Conservation (phyloP, 2,888 invertebrate genomes). For the Bedellia somnulentella region DNA sequence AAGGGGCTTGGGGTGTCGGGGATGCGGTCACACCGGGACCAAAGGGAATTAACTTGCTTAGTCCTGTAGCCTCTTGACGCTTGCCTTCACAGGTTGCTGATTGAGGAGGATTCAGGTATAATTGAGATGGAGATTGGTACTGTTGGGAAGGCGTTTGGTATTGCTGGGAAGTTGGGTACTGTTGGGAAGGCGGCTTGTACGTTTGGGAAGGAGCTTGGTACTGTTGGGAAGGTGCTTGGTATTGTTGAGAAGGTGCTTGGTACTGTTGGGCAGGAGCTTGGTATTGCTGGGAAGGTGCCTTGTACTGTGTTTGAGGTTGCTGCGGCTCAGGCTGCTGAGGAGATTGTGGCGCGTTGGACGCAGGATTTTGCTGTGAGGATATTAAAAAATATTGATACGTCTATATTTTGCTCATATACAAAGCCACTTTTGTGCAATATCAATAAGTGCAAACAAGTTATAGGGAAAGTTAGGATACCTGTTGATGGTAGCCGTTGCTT, state of each 20-base stretch:
- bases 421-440: not conserved
- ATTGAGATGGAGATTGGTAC: slow-evolving; percentile 10
- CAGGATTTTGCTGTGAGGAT: slow-evolving; percentile 39
- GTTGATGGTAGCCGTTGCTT: slow-evolving; percentile 65
- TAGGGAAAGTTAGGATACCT: slow-evolving; percentile 44
- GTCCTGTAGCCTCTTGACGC: slow-evolving; percentile 37
- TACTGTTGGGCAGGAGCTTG: slow-evolving; percentile 5
- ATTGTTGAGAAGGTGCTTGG: slow-evolving; percentile 9
- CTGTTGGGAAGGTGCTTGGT: slow-evolving; percentile 14
- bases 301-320: slow-evolving; percentile 9
- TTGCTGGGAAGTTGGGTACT: too few species aligned
- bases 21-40: slow-evolving; percentile 34
- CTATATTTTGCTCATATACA: not conserved
- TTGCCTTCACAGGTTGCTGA: slow-evolving; percentile 34
- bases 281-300: slow-evolving; percentile 2
- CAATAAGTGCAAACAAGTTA: slow-evolving; percentile 7
- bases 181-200: slow-evolving; percentile 8
- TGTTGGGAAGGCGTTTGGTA: slow-evolving; percentile 7
- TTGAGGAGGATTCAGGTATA: slow-evolving; percentile 13
- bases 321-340: slow-evolving; percentile 1
- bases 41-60: slow-evolving; percentile 50
- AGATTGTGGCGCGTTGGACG: slow-evolving; percentile 33
- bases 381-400: too few species aligned
- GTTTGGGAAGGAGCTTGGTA: slow-evolving; percentile 15
- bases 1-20: slow-evolving; percentile 19